Evolutionary conservation across 2,113 vertebrate genomes (phyloP).

Genomic region (Menidia beryllina): DNA sequence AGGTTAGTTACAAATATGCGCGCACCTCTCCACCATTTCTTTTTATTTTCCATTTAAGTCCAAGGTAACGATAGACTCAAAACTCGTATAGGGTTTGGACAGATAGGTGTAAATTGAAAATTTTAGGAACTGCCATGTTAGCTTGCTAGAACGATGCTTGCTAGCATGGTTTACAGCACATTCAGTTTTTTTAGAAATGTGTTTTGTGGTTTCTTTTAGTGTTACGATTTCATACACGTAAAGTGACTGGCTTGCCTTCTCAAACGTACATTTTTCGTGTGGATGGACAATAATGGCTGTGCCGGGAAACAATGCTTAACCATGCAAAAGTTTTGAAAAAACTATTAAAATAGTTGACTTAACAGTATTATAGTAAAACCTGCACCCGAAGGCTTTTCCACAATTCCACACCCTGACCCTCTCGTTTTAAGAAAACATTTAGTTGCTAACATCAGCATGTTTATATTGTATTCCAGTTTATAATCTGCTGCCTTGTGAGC

Average conservation of each 20-base stretch:
- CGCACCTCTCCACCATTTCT: fast-evolving
- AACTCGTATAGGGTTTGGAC: background rate
- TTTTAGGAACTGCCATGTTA: background rate
- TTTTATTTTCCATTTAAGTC: background rate
- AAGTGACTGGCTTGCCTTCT: background rate
- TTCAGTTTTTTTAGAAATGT: background rate
- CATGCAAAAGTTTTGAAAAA: too few relatives aligned
- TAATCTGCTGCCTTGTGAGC: constrained; percentile 31
- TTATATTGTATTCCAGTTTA: constrained; percentile 13
- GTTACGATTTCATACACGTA: background rate
- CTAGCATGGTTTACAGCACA: background rate
- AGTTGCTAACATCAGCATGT: background rate
- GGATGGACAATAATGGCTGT: too few relatives aligned
- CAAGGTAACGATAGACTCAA: background rate
- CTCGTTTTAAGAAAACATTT: background rate
- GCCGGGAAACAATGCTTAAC: too few relatives aligned
- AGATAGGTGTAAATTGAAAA: background rate
- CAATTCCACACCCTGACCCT: background rate
- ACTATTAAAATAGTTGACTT: too few relatives aligned
- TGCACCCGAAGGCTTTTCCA: too few relatives aligned
- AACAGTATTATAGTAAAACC: too few relatives aligned
- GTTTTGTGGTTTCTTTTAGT: background rate
- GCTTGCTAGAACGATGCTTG: constrained; percentile 13
- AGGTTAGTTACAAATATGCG: constrained; percentile 16
- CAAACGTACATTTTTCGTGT: background rate